Evolutionary conservation across 2,888 invertebrate species (phyloP).

Genomic region (Dyspetes luteomarginatus): DNA sequence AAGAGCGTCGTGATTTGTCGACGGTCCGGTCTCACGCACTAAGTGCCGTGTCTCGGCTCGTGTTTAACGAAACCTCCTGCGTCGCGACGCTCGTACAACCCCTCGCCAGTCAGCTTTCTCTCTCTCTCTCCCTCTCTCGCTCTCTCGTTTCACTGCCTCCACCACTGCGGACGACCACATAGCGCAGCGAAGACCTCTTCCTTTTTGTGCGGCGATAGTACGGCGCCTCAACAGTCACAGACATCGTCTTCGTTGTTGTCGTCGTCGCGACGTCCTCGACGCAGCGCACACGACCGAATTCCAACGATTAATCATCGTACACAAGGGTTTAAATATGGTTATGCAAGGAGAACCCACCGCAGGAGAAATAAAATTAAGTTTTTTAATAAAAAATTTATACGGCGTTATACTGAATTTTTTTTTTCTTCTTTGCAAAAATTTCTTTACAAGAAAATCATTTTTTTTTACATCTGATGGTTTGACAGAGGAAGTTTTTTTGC

Average conservation of each 20-base stretch:
- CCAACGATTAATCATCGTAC: constrained; percentile 52
- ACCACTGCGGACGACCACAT: constrained; percentile 30
- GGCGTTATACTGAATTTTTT: too few species aligned
- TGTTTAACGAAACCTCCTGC: constrained; percentile 59
- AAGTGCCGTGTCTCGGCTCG: constrained; percentile 50
- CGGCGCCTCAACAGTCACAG: constrained; percentile 31
- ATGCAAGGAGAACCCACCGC: constrained; percentile 29
- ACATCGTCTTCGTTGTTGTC: too few species aligned
- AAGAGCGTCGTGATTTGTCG: constrained; percentile 48
- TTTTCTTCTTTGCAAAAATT: too few species aligned
- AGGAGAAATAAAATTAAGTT: too few species aligned
- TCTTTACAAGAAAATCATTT: too few species aligned
- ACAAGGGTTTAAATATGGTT: constrained; percentile 44
- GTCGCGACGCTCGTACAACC: constrained; percentile 43
- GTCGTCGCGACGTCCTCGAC: constrained; percentile 59
- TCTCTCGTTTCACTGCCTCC: constrained; percentile 5
- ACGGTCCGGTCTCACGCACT: constrained; percentile 55
- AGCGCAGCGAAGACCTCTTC: constrained; percentile 48
- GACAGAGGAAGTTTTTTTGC: too few species aligned
- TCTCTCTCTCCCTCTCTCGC: constrained; percentile 5
- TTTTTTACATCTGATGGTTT: too few species aligned
- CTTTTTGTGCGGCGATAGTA: constrained; percentile 40
- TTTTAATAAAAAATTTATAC: too few species aligned
- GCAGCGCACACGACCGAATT: constrained; percentile 53
- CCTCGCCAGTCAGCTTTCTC: not conserved